Evolutionary conservation across 2,888 invertebrate genomes (phyloP), one percentile per base, ranked within the genome.

Genomic region (Shargacucullia verbasci): DNA sequence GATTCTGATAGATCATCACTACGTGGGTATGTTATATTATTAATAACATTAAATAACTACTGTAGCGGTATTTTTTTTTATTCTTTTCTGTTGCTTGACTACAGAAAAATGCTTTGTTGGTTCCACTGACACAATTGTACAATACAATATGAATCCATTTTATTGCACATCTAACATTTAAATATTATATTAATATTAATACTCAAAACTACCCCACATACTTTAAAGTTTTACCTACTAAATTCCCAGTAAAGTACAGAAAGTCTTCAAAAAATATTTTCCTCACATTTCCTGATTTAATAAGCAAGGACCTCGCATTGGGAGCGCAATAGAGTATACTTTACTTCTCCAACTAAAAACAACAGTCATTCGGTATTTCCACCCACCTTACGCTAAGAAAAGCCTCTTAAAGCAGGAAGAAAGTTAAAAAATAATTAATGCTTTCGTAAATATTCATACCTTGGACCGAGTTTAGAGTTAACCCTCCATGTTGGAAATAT

Each of bases 361-460:
- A 79, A 79, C 73, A 79, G 85, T 88, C 88, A 87, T 87, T 86
- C 83, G 84, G 86, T 81, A 83, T 84, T 82, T 80, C 76, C 73
- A 80, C 84, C 82, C 73, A 80, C 84, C 82, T 83, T 82, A 78
- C 80, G 85, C 86, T 83, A 88, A 88, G 88, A 83, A 90, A 91
- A 91, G 87, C 90, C 90, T 88, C 91, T 92, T 90, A 91, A 88
- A 83, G 80, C 85, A 83, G 77, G 87, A 87, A 87, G 88, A 91
- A 94, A 94, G 92, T 93, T 94, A 93, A 94, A 94, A 94, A 94
- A 94, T 94, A 94, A 94, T 94, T 94, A 94, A 94, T 94, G 92
- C 94, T 92, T 94, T 92, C 94, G 94, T 94, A 94, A 94, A 94
- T 94, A 94, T 94, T 94, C 94, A 94, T 94, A 94, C 93, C 92